Conservation (phyloP, 2,888 invertebrate species). For the Aphidoletes aphidimyza region DNA sequence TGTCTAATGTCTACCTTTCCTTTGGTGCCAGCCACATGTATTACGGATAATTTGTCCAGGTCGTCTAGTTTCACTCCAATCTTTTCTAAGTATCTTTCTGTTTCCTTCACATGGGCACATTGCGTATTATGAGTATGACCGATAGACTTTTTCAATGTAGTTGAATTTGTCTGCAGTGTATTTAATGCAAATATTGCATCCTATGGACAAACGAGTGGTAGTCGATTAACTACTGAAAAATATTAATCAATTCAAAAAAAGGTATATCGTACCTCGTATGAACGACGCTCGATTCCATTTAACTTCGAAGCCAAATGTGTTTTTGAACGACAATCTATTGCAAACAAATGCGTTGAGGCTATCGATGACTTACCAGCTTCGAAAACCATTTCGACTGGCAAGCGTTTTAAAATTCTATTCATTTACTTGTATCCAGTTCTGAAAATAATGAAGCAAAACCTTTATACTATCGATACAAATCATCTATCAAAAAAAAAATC, state of each 20-base stretch:
- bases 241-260: too few species aligned
- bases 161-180: conserved; percentile 77
- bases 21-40: conserved; percentile 89
- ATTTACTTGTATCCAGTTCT: too few species aligned
- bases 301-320: background rate
- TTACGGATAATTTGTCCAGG: conserved; percentile 81
- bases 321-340: background rate
- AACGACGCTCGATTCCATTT: background rate
- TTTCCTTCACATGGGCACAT: conserved; percentile 68
- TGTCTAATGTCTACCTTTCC: background rate
- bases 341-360: background rate
- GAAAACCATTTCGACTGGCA: conserved; percentile 8
- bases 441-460: too few species aligned
- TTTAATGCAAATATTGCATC: conserved; percentile 77
- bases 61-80: conserved; percentile 74
- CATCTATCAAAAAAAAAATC: too few species aligned
- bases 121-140: conserved; percentile 59
- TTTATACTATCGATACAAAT: too few species aligned
- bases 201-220: conserved; percentile 66
- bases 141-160: conserved; percentile 68
- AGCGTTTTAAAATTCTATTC: background rate
- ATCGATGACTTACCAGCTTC: background rate
- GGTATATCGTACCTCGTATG: background rate
- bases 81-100: conserved; percentile 71
- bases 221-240: background rate